A percentile compares a stretch with the other conserved stretches of the same genome.
phyloP scores from a whole-genome alignment of 37 sponge, comb jelly and placozoan species.

The Tethya wilhelma region DNA sequence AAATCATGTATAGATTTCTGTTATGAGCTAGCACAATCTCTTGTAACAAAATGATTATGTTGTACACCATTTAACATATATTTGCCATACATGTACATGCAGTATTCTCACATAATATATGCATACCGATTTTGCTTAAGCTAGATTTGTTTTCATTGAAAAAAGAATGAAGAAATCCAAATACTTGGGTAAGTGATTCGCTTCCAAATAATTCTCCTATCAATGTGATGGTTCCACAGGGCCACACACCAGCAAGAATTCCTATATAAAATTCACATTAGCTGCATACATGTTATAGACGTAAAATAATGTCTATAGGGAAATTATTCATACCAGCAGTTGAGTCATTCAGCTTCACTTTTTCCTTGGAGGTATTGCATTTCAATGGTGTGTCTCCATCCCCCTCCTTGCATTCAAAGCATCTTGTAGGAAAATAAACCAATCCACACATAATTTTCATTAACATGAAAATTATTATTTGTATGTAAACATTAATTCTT shows the following conservation, averaged over 20 bases:
- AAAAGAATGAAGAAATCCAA: conserved; percentile 15
- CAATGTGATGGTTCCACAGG: conserved; percentile 46
- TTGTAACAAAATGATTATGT: background rate
- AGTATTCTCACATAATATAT: too few relatives aligned
- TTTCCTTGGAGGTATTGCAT: conserved; percentile 51
- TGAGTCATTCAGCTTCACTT: conserved; percentile 14
- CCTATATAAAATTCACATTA: conserved; percentile 16
- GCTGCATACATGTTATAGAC: too few relatives aligned
- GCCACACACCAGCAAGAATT: conserved; percentile 43
- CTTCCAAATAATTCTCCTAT: conserved; percentile 29
- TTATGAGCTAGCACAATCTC: too few relatives aligned
- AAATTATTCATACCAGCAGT: conserved; percentile 32
- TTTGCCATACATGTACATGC: too few relatives aligned
- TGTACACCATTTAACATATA: too few relatives aligned
- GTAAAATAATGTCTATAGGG: too few relatives aligned
- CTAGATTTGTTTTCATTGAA: conserved; percentile 2
- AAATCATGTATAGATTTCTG: too few relatives aligned
- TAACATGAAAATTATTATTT: background rate
- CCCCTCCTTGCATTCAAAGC: too few relatives aligned
- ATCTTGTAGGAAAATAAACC: background rate
- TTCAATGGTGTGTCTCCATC: too few relatives aligned
- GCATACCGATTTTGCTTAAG: conserved; percentile 2
- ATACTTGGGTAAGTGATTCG: conserved; percentile 36
- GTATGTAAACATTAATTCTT: background rate
- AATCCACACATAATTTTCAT: background rate